Base-by-base conservation (phyloP, 2,113 vertebrate genomes). In the Antidorcas marsupialis region DNA sequence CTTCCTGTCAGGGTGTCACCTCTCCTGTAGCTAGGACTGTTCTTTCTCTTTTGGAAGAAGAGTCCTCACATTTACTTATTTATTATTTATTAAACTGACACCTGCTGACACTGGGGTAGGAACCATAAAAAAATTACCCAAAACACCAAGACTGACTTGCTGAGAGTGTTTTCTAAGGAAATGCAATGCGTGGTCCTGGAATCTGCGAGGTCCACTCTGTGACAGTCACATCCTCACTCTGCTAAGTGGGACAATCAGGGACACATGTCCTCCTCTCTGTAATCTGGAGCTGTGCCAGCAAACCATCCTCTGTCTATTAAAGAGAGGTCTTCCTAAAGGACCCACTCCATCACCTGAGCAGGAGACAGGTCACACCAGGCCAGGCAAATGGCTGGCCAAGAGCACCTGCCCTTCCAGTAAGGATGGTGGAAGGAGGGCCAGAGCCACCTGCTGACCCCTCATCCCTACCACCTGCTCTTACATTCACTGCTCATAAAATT, bases 401-500 rank as follows among this genome's bases (percentile, higher is more conserved):
- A n/a, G 16, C n/a, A 14, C 17, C 55, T 53, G 5, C 15, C 33
- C 59, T 55, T 64, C 36, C 36, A 79, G 62, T 36, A 21, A 36
- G 57, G 60, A 62, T 27, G 39, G 45, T 14, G 23, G 60, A 43
- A 16, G 28, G 55, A n/a, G 23, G 17, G 33, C 25, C 1, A 4
- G 50, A 91, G 52, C 13, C 0, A 0, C n/a, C 43, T 36, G 28
- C 10, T 16, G 1, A 30, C 2, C 9, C 52, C 53, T 71, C 53
- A 17, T 4, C 28, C 17, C 16, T 1, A 67, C 47, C 45, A 27
- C 25, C 19, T 47, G 19, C 47, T 45, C 36, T 21, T 23, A 17
- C 17, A 39, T 13, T 47, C 6, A 30, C 8, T 28, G n/a, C 27
- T 2, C 1, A 1, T 1, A 60, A 39, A 92, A 36, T 0, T 6